Evolutionary conservation across 2,797 vertebrate genomes (phyloP).

Genomic region (Sebastolobus alascanus): DNA sequence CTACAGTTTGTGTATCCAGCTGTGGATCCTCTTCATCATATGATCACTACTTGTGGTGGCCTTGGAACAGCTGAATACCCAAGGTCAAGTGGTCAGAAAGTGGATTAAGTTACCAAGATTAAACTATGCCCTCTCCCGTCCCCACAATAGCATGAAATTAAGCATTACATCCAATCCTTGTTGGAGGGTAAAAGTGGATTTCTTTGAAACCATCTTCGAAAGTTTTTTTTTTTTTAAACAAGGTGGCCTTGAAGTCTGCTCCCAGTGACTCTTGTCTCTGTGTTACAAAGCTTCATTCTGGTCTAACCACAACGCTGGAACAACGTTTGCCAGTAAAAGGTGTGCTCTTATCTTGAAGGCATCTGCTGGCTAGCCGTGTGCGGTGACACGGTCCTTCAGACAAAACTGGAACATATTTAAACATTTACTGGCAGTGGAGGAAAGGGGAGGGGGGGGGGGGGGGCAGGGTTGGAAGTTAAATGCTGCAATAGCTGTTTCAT

Average conservation of each 20-base stretch:
- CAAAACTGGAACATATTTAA: slow-evolving; percentile 83
- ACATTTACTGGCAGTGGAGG: slow-evolving; percentile 80
- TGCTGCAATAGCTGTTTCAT: slow-evolving; percentile 79
- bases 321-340: slow-evolving; percentile 54
- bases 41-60: slow-evolving; percentile 9
- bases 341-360: slow-evolving; percentile 74
- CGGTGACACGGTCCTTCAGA: slow-evolving; percentile 75
- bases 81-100: slow-evolving; percentile 47
- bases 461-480: slow-evolving; percentile 58
- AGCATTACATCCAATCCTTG: slow-evolving; percentile 35
- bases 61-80: slow-evolving; percentile 50
- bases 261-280: background rate
- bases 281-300: slow-evolving; percentile 41
- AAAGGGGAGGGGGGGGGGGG: slow-evolving; percentile 7
- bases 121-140: slow-evolving; percentile 35
- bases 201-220: slow-evolving; percentile 6
- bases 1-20: slow-evolving; percentile 44
- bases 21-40: slow-evolving; percentile 39
- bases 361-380: slow-evolving; percentile 76
- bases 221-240: background rate
- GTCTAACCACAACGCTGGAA: slow-evolving; percentile 40
- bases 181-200: slow-evolving; percentile 18
- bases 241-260: background rate
- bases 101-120: slow-evolving; percentile 42
- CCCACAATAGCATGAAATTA: slow-evolving; percentile 18